Evolutionary conservation across 2,888 invertebrate genomes (phyloP).

Genomic region (Melinaea marsaeus): DNA sequence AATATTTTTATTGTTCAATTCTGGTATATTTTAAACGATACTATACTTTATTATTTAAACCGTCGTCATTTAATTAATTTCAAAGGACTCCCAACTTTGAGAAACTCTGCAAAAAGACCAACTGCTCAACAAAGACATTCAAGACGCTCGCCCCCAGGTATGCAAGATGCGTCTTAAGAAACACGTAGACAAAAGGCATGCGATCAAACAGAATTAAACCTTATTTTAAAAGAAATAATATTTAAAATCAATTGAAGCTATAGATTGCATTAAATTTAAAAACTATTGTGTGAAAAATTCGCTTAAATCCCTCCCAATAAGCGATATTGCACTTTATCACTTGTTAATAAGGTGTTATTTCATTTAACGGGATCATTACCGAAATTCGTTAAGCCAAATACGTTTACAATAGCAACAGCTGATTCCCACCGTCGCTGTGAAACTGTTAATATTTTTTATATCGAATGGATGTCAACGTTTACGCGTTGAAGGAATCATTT

Average conservation of each 20-base stretch:
- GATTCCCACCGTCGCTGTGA: constrained; percentile 62
- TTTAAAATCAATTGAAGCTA: constrained; percentile 27
- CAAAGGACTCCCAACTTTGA: too few species aligned
- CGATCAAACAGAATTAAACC: constrained; percentile 26
- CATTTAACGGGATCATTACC: constrained; percentile 31
- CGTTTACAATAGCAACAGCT: constrained; percentile 61
- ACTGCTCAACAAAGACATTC: constrained; percentile 51
- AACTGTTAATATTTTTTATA: constrained; percentile 32
- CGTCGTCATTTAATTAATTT: too few species aligned
- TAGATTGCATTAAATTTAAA: constrained; percentile 18
- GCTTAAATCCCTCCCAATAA: constrained; percentile 15
- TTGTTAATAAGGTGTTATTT: constrained; percentile 19
- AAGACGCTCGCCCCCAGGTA: constrained; percentile 58
- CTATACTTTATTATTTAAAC: too few species aligned
- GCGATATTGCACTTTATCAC: constrained; percentile 19
- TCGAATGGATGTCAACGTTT: constrained; percentile 28
- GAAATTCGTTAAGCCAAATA: constrained; percentile 48
- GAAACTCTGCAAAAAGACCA: constrained; percentile 37
- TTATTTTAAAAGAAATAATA: constrained; percentile 24
- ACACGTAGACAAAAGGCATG: constrained; percentile 38
- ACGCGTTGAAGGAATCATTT: constrained; percentile 22
- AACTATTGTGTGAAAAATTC: constrained; percentile 27
- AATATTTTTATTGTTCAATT: too few species aligned
- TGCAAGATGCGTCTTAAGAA: constrained; percentile 72
- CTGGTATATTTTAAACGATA: too few species aligned